Evolutionary conservation across 2,888 invertebrate species (phyloP), one percentile per base, ranked within the genome.

Genomic region (Adineta ricciae): DNA sequence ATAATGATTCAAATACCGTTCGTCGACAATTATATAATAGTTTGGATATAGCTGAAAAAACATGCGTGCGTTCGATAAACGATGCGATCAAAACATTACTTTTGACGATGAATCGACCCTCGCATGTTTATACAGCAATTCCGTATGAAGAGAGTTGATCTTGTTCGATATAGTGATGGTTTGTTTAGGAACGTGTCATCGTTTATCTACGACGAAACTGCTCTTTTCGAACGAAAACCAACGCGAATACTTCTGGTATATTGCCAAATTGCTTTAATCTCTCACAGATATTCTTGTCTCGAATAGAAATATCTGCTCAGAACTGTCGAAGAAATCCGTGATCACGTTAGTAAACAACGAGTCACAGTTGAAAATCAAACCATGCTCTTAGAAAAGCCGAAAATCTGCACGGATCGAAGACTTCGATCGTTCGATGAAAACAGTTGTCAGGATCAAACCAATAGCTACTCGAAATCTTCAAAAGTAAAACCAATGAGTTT

Each of bases 1-100:
- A 46, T 46, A 46, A 46, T 46, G 46, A 78, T 78, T 38, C 78
- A 24, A 32, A 78, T 78, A n/a, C 78, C 4, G 11, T n/a, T 24
- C 24, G 19, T 24, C 78, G 41, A 78, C 38, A 78, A 78, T 9
- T 78, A 41, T 41, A 41, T 78, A 0, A 24, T 41, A 41, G 41
- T 41, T 41, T 78, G 24, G n/a, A 24, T 41, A 41, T 41, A 24
- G 36, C 38, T 2, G 78, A 78, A 78, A 78, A 78, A 78, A 78
- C 41, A 24, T 78, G 78, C 41, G 41, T 78, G 3, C 78, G 41
- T 14, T 24, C 24, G 24, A 41, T 78, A 38, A 38, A 24, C n/a
- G 78, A 78, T 78, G 16, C n/a, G 11, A 78, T 78, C 41, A 78
- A 78, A 41, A 78, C 38, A 78, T 41, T 78, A 78, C 78, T 78